A percentile compares a stretch with the other conserved stretches of the same genome.
Conservation (phyloP, 2,113 vertebrate species). For the Crotalus horridus region DNA sequence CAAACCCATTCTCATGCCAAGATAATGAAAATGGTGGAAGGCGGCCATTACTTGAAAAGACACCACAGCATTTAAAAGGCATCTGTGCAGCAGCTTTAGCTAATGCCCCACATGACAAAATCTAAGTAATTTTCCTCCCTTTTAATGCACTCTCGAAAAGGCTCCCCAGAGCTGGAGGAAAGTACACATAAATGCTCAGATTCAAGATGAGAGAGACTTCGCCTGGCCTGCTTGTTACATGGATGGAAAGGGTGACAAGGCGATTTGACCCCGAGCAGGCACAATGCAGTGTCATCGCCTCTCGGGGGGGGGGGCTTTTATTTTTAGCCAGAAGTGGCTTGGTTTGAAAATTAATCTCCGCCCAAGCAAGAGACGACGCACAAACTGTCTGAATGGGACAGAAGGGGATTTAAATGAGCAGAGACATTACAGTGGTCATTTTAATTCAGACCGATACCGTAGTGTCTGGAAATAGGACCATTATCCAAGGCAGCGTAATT, state of each 20-base stretch:
- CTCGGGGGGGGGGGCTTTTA: neutral
- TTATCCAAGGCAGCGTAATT: conserved; percentile 10
- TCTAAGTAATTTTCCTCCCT: neutral
- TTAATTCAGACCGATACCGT: neutral
- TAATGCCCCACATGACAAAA: neutral
- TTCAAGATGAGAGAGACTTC: neutral
- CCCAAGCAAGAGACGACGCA: conserved; percentile 18
- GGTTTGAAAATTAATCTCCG: conserved; percentile 36
- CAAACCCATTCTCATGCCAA: neutral
- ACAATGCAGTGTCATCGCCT: neutral
- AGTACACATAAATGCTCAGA: neutral
- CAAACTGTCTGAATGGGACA: conserved; percentile 20
- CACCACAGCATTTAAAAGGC: neutral
- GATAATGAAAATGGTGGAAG: neutral
- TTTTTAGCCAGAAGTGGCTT: conserved; percentile 27
- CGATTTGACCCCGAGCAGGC: rapidly evolving
- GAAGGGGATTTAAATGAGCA: neutral
- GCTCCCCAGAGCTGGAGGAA: neutral
- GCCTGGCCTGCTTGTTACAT: rapidly evolving
- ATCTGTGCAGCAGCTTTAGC: neutral
- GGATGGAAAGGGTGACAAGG: neutral
- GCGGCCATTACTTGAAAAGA: neutral
- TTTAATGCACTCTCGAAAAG: conserved; percentile 5
- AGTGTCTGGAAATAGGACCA: neutral
- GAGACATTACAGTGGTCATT: conserved; percentile 17